Conservation (phyloP, 2,113 vertebrate species). For the Ornithorhynchus anatinus region DNA sequence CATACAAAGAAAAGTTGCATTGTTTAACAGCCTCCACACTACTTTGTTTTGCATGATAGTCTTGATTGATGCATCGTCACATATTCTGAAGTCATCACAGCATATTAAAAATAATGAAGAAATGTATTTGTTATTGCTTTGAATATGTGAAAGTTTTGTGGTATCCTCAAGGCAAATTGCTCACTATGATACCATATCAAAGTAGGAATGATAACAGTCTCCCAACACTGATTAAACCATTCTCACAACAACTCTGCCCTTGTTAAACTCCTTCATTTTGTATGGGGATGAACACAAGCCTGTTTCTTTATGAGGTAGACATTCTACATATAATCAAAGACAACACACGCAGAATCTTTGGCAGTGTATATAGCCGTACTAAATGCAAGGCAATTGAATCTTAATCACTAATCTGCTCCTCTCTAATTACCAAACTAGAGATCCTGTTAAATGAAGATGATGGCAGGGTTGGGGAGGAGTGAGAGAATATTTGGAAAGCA, state of each 20-base stretch:
- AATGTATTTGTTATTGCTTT: slow-evolving; percentile 7
- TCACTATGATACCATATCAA: not conserved
- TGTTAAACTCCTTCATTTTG: not conserved
- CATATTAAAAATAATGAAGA: slow-evolving; percentile 5
- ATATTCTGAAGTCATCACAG: slow-evolving; percentile 9
- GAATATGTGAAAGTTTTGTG: not conserved
- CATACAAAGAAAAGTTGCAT: slow-evolving; percentile 32
- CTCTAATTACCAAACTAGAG: not conserved
- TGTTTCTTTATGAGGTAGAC: not conserved
- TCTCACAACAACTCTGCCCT: not conserved
- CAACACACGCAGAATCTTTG: not conserved
- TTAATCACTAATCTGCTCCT: not conserved
- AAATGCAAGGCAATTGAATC: not conserved
- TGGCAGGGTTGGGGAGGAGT: not conserved
- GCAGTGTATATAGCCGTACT: not conserved
- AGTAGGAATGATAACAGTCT: not conserved
- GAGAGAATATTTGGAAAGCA: not conserved
- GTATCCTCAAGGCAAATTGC: not conserved
- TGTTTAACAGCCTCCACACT: slow-evolving; percentile 7
- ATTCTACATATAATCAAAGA: not conserved
- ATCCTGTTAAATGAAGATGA: not conserved
- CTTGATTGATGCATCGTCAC: not conserved
- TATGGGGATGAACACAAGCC: not conserved
- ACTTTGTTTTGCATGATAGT: slow-evolving; percentile 30
- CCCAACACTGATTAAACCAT: not conserved